These are phyloP conservation scores for Adelosebastes latens DNA, from an alignment of 2,797 vertebrate species.

Conservation along the genomic window DNA sequence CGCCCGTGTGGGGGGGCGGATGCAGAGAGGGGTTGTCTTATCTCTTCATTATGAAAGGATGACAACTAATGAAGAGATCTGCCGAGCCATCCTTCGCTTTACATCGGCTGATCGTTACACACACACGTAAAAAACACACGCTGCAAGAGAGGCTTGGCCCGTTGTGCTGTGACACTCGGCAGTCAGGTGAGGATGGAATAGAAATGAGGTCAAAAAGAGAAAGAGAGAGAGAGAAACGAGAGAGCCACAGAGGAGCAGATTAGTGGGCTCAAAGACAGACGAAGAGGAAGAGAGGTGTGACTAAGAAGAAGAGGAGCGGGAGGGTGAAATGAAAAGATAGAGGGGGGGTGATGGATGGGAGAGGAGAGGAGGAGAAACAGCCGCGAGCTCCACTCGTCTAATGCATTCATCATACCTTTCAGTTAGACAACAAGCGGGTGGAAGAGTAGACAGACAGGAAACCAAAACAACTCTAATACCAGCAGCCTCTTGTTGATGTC, in stretches of 20 bases:
- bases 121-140: slow-evolving; percentile 3
- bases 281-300: slow-evolving; percentile 59
- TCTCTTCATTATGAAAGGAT: slow-evolving; percentile 61
- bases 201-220: slow-evolving; percentile 52
- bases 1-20: slow-evolving; percentile 28
- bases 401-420: slow-evolving; percentile 71
- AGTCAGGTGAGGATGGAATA: slow-evolving; percentile 49
- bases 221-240: slow-evolving; percentile 8
- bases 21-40: slow-evolving; percentile 27
- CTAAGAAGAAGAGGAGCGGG: slow-evolving; percentile 51
- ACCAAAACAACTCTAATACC: slow-evolving; percentile 52
- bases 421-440: slow-evolving; percentile 55
- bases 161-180: slow-evolving; percentile 40
- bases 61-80: slow-evolving; percentile 67
- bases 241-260: slow-evolving; percentile 38
- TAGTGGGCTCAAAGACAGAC: slow-evolving; percentile 50
- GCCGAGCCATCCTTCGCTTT: slow-evolving; percentile 44
- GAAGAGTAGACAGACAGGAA: slow-evolving; percentile 52
- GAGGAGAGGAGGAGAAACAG: slow-evolving; percentile 67
- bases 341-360: slow-evolving; percentile 66
- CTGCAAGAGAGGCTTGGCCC: slow-evolving; percentile 33
- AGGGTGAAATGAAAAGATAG: slow-evolving; percentile 67
- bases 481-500: slow-evolving; percentile 55
- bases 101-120: slow-evolving; percentile 48
- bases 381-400: slow-evolving; percentile 58